Percentiles rank a stretch among this genome's conserved stretches.
Conservation (phyloP, 2,888 invertebrate species). For the Neuroscelio doddi region DNA sequence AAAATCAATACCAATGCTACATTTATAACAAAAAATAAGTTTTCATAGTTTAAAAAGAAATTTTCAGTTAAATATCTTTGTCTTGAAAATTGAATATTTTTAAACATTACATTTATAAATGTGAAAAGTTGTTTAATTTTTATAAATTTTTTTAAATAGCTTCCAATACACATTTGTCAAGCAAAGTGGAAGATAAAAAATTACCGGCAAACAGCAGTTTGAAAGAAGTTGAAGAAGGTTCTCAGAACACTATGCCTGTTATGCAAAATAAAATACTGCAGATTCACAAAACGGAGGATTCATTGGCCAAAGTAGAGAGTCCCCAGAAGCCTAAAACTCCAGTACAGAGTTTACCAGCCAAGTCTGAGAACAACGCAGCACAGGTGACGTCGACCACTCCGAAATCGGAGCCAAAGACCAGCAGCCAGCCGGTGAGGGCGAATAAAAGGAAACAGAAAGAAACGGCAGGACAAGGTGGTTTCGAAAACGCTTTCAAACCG, state of each 20-base stretch:
- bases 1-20: too few species aligned
- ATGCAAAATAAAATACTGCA: conserved; percentile 17
- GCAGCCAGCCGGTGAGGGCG: conserved; percentile 48
- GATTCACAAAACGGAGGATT: conserved; percentile 44
- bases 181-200: conserved; percentile 65
- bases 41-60: too few species aligned
- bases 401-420: conserved; percentile 53
- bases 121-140: too few species aligned
- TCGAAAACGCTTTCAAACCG: conserved; percentile 70
- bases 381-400: conserved; percentile 10
- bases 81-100: too few species aligned
- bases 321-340: conserved; percentile 28
- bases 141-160: too few species aligned
- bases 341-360: conserved; percentile 10
- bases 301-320: conserved; percentile 31
- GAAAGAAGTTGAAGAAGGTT: conserved; percentile 54
- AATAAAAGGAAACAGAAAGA: conserved; percentile 67
- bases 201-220: conserved; percentile 56
- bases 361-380: conserved; percentile 46
- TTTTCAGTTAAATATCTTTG: too few species aligned
- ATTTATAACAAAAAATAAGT: too few species aligned
- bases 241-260: conserved; percentile 2
- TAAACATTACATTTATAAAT: too few species aligned
- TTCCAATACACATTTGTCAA: conserved; percentile 51
- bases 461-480: conserved; percentile 51